phyloP scores from a whole-genome alignment of 37 sponge, comb jelly and placozoan genomes.

The Cliona cf. orientalis region DNA sequence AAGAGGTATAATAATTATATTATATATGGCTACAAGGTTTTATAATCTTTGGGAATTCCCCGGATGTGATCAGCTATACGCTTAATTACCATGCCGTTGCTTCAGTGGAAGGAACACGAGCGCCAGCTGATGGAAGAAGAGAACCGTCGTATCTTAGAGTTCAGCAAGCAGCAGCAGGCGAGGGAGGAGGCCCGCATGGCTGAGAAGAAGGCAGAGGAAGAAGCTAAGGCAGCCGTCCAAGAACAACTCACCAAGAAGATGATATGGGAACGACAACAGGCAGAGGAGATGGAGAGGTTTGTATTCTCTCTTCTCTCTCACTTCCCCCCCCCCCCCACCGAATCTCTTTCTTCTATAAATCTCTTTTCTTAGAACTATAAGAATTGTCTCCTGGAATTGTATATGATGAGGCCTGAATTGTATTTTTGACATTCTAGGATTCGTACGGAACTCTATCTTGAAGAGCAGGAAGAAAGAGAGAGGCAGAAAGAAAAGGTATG shows the following conservation, averaged over 20 bases:
- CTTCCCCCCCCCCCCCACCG: no score
- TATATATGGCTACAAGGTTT: neutral
- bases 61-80: no score
- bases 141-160: conserved; percentile 90
- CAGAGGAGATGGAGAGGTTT: conserved; percentile 90
- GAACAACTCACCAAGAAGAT: conserved; percentile 65
- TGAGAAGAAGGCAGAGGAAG: conserved; percentile 67
- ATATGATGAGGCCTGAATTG: no score
- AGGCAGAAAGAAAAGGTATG: conserved; percentile 85
- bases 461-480: conserved; percentile 93
- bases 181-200: conserved; percentile 84
- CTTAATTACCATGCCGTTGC: no score
- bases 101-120: conserved; percentile 91
- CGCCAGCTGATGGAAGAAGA: conserved; percentile 92
- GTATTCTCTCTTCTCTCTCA: no score
- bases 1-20: conserved; percentile 62
- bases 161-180: conserved; percentile 82
- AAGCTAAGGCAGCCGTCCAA: conserved; percentile 74
- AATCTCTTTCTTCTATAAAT: neutral
- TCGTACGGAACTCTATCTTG: conserved; percentile 87
- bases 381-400: no score
- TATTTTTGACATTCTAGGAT: conserved; percentile 66
- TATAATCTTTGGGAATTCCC: no score
- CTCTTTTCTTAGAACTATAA: neutral
- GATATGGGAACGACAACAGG: conserved; percentile 36